Evolutionary conservation across 2,797 vertebrate genomes (phyloP), one percentile per base, ranked within the genome.

Genomic region (Coccyzus lansbergi): DNA sequence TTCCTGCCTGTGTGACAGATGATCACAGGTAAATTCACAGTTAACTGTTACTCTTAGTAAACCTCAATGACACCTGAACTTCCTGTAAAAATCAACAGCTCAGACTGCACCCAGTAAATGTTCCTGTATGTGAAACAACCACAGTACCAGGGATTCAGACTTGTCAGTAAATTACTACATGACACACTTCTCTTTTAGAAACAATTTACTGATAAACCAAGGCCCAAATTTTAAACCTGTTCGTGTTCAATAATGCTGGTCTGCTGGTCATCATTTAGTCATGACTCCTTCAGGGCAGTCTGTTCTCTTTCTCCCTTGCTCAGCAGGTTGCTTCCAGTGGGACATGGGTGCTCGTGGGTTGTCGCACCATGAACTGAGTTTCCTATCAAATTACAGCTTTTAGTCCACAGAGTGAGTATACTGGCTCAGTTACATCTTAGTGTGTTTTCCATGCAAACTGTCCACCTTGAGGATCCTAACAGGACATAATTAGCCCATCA

Each of bases 101-200:
- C n/a, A 81, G 33, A 52, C 10, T 42, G 22, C 29, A 34, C 69
- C 40, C 5, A 92, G 15, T 38, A 79, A 90, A 89, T 6, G 2
- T 70, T 92, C 44, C 42, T 85, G 69, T 11, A 55, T 51, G 62
- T 90, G 74, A 94, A 97, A 86, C 10, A 90, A 40, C 21, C 15
- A 25, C 16, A 31, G 62, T 64, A 33, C 12, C 12, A 48, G 38
- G 36, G 19, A 81, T 46, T 60, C 87, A 92, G 58, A 25, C 58
- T 55, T 77, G 29, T 10, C 62, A 80, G 42, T 42, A 88, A 90
- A 78, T 74, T 78, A 76, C 38, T 38, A 3, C 38, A 69, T 65
- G 49, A 65, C 40, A 71, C 3, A 9, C 4, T 29, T 92, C 94
- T 85, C 60, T 36, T 69, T n/a, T 62, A 56, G 86, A 90, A 96